Conservation (phyloP, 64 coral and sea anemone genomes). For the Actinia equina region DNA sequence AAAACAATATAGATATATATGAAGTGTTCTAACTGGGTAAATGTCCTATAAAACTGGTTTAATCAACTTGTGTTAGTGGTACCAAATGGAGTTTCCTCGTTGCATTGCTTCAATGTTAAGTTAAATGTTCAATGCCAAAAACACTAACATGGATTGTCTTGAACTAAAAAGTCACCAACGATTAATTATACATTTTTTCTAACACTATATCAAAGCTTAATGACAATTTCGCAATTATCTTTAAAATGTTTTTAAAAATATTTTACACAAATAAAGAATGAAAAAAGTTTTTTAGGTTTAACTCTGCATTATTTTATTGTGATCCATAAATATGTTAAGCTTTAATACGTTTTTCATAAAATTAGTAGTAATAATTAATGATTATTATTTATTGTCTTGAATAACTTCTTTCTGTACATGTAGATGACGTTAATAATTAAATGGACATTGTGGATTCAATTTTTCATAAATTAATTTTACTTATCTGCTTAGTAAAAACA, state of each 20-base stretch:
- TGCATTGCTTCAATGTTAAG: no score
- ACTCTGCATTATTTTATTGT: no score
- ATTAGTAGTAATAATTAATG: no score
- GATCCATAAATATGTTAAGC: no score
- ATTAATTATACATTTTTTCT: no score
- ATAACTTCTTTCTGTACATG: no score
- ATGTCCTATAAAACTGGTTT: background rate
- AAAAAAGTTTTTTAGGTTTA: background rate
- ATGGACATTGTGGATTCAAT: background rate
- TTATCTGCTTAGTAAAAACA: background rate
- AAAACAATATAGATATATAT: background rate
- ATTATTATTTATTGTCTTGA: no score
- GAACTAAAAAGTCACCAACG: no score
- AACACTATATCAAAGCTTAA: background rate
- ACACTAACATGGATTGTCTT: no score
- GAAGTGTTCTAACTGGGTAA: constrained; percentile 3
- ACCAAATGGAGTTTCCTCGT: background rate
- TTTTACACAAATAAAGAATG: background rate
- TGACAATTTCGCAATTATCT: background rate
- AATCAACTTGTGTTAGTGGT: background rate
- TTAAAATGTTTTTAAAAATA: background rate
- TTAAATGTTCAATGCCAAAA: no score
- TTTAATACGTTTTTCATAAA: no score
- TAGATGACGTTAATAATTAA: background rate
- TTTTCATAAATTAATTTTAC: background rate